Evolutionary conservation across 2,888 invertebrate genomes (phyloP), one percentile per base, ranked within the genome.

Genomic region (Plebejus anna): DNA sequence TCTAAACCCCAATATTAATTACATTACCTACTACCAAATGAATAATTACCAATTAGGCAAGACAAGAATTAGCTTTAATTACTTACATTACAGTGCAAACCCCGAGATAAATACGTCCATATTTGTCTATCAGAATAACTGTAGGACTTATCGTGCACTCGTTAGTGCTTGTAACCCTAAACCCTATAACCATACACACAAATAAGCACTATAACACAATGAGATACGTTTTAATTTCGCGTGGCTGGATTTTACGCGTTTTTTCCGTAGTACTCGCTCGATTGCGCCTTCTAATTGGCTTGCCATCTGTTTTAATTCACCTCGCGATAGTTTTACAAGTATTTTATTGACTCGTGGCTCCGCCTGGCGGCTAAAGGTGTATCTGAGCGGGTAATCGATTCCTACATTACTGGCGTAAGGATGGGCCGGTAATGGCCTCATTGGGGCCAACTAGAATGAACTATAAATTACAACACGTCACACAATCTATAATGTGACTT

Each of bases 321-420:
- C 92, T 91, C 85, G 92, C 92, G 91, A 93, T 93, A 93, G 93
- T 92, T 94, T 92, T 92, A 93, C 93, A 93, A 91, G 93, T 91
- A 92, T 92, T 93, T 92, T 92, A 93, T 90, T 91, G 93, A 92
- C 89, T 89, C 89, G 90, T 90, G 90, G 91, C 93, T 90, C 93
- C 92, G 91, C 90, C 92, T 90, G 90, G 88, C 87, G 89, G 86
- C 82, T 84, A 84, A 82, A 78, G 85, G 88, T 86, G 91, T 88
- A 91, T 89, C 91, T 86, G 87, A 89, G 85, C 93, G 91, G 87
- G 90, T 92, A 92, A 93, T 91, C 93, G 94, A 94, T 92, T 92
- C 90, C 16, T 16, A 13, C 16, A 13, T 32, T 66, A 66, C 13
- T 32, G 66, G 66, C 32, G 66, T 66, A 66, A 66, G 66, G 66